phyloP scores from a whole-genome alignment of 2,888 invertebrate genomes.

The Gibbula magus region DNA sequence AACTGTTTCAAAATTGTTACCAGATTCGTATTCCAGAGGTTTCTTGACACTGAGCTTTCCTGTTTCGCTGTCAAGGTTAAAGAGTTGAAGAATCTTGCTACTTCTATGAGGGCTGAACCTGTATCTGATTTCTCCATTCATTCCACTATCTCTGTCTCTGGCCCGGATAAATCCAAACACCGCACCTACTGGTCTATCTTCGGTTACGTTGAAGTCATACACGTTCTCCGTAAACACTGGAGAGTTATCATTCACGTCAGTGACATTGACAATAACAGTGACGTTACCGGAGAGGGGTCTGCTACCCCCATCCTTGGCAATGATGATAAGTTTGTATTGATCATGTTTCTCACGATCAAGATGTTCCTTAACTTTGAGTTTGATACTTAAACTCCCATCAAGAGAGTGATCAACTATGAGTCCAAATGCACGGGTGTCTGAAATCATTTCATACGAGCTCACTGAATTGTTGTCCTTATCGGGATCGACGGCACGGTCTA shows the following conservation, averaged over 20 bases:
- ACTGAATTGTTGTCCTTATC: slow-evolving; percentile 44
- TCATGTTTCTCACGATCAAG: slow-evolving; percentile 58
- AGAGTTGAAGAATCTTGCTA: slow-evolving; percentile 37
- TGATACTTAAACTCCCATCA: slow-evolving; percentile 54
- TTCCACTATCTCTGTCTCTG: slow-evolving; percentile 88
- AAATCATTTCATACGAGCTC: slow-evolving; percentile 39
- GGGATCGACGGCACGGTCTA: slow-evolving; percentile 42
- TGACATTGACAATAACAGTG: slow-evolving; percentile 56
- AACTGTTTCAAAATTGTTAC: slow-evolving; percentile 43
- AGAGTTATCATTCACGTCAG: slow-evolving; percentile 64
- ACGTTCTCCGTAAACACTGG: slow-evolving; percentile 55
- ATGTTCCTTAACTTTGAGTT: slow-evolving; percentile 48
- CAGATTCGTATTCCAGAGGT: slow-evolving; percentile 45
- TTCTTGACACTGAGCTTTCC: slow-evolving; percentile 50
- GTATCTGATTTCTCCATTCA: slow-evolving; percentile 80
- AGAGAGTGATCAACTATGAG: slow-evolving; percentile 46
- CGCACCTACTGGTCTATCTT: slow-evolving; percentile 48
- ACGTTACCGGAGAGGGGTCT: slow-evolving; percentile 50
- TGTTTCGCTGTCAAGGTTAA: slow-evolving; percentile 43
- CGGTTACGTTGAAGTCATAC: slow-evolving; percentile 60
- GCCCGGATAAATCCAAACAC: slow-evolving; percentile 81
- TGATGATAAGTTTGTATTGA: slow-evolving; percentile 51
- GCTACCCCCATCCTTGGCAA: slow-evolving; percentile 58
- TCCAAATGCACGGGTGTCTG: slow-evolving; percentile 39
- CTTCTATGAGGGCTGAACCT: slow-evolving; percentile 57